Evolutionary conservation across 2,888 invertebrate species (phyloP).

Genomic region (Dione vanillae): DNA sequence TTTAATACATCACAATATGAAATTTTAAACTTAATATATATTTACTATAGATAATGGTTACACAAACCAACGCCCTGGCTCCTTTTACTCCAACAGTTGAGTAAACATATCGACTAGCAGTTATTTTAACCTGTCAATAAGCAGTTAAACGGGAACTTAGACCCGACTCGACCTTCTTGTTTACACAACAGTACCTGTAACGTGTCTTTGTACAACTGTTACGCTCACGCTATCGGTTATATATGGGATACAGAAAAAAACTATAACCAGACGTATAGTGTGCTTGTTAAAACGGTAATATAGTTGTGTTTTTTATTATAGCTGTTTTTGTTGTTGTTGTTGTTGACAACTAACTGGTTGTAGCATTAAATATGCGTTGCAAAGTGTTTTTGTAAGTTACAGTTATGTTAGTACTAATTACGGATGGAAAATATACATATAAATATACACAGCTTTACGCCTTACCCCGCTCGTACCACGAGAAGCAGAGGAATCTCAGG

Average conservation of each 20-base stretch:
- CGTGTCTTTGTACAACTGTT: slow-evolving; percentile 26
- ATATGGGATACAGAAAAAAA: slow-evolving; percentile 21
- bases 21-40: background rate
- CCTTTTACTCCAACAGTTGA: background rate
- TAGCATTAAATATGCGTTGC: background rate
- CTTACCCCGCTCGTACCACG: no score
- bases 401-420: no score
- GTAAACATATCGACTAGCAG: slow-evolving; percentile 7
- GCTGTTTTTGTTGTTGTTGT: slow-evolving; percentile 7
- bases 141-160: slow-evolving; percentile 20
- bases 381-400: background rate
- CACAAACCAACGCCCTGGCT: background rate
- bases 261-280: slow-evolving; percentile 1
- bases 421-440: no score
- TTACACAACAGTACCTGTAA: slow-evolving; percentile 36
- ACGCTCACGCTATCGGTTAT: background rate
- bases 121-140: slow-evolving; percentile 11
- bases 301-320: no score
- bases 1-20: no score
- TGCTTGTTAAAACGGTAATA: slow-evolving; percentile 37
- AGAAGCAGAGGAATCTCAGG: no score
- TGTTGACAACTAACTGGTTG: background rate
- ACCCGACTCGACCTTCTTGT: slow-evolving; percentile 30
- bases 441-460: no score
- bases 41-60: background rate